phyloP scores from a whole-genome alignment of 2,888 invertebrate genomes.

The Mythimna lalbum region DNA sequence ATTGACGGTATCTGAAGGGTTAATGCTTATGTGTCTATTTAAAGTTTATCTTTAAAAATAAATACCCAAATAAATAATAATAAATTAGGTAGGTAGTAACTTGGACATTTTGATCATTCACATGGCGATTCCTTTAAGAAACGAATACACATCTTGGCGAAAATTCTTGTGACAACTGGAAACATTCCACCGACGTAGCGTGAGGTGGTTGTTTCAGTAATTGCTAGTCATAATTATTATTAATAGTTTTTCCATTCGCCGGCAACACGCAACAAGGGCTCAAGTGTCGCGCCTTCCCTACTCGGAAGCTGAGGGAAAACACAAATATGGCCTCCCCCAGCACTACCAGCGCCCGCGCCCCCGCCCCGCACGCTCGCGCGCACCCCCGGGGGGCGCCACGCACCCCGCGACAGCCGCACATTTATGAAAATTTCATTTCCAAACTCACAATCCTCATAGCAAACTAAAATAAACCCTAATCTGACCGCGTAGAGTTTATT shows the following conservation, averaged over 20 bases:
- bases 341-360: slow-evolving; percentile 2
- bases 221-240: slow-evolving; percentile 81
- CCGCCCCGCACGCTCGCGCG: not conserved
- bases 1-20: too few species aligned
- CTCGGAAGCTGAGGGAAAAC: slow-evolving; percentile 83
- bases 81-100: not conserved
- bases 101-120: too few species aligned
- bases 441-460: slow-evolving; percentile 74
- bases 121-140: not conserved
- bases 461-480: slow-evolving; percentile 85
- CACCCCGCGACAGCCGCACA: slow-evolving; percentile 69
- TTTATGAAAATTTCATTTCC: slow-evolving; percentile 90
- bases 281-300: slow-evolving; percentile 81
- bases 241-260: slow-evolving; percentile 84
- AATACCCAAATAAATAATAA: too few species aligned
- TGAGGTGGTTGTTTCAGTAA: slow-evolving; percentile 54
- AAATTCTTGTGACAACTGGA: not conserved
- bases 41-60: too few species aligned
- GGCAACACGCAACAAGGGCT: slow-evolving; percentile 78
- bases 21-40: too few species aligned
- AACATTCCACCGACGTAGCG: not conserved
- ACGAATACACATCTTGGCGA: not conserved
- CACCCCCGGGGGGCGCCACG: slow-evolving; percentile 44
- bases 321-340: slow-evolving; percentile 79
- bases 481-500: slow-evolving; percentile 80